These are phyloP conservation scores for Rhabdophis nuchalis DNA, from an alignment of 2,797 vertebrate species.

Conservation along the genomic window DNA sequence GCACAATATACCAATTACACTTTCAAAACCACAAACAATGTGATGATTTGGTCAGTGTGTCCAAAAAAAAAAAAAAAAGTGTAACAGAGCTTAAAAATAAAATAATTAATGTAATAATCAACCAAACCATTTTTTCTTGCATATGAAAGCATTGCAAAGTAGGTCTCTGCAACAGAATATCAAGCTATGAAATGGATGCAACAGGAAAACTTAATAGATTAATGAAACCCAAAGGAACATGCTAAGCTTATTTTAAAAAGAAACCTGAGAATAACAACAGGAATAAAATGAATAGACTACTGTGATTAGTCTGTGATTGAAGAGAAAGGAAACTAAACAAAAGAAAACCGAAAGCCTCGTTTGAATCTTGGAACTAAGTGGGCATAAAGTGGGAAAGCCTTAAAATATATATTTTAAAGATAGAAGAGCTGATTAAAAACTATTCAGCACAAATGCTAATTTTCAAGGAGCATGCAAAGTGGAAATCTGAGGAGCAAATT, in stretches of 20 bases:
- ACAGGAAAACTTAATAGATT: conserved; percentile 37
- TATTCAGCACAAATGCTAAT: conserved; percentile 64
- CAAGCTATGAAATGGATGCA: not conserved
- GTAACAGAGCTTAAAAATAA: conserved; percentile 16
- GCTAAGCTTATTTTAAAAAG: conserved; percentile 53
- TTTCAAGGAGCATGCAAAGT: conserved; percentile 52
- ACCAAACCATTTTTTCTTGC: conserved; percentile 27
- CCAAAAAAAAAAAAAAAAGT: not conserved
- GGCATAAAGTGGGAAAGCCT: conserved; percentile 10
- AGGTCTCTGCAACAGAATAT: not conserved
- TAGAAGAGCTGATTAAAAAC: conserved; percentile 66
- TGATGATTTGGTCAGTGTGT: conserved; percentile 25
- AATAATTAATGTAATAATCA: conserved; percentile 46
- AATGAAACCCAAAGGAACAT: conserved; percentile 41
- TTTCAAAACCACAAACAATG: conserved; percentile 20
- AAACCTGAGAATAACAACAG: conserved; percentile 50
- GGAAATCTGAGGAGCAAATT: conserved; percentile 64
- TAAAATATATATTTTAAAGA: conserved; percentile 48
- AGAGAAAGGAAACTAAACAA: conserved; percentile 13
- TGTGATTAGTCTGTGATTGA: conserved; percentile 59
- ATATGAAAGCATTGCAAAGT: not conserved
- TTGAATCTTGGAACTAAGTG: conserved; percentile 40
- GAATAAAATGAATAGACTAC: conserved; percentile 57
- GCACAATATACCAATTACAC: not conserved
- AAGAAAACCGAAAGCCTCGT: conserved; percentile 22